phyloP scores from a whole-genome alignment of 2,888 invertebrate genomes.

The Idaea aversata region DNA sequence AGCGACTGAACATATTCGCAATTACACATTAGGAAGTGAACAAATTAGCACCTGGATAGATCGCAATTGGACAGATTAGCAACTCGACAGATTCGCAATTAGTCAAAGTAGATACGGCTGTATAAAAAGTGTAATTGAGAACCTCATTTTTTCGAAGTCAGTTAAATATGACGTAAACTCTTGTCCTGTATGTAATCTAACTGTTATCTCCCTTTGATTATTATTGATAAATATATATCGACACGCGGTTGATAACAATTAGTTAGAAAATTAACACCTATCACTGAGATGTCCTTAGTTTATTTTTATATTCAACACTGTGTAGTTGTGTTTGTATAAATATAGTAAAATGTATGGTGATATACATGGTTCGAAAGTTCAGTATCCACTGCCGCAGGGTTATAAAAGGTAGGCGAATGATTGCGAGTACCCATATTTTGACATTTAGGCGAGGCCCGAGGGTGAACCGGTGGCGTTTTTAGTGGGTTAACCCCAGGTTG shows the following conservation, averaged over 20 bases:
- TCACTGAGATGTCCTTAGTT: background rate
- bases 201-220: background rate
- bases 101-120: too few species aligned
- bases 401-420: background rate
- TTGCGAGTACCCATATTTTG: too few species aligned
- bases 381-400: background rate
- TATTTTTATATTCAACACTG: background rate
- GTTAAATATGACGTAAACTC: background rate
- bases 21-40: too few species aligned
- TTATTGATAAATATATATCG: background rate
- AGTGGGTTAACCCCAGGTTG: too few species aligned
- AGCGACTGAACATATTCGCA: too few species aligned
- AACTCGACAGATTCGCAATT: too few species aligned
- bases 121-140: too few species aligned
- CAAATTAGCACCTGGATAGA: too few species aligned
- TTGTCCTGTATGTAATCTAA: background rate
- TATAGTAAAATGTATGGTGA: background rate
- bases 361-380: background rate
- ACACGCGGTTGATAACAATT: background rate
- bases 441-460: too few species aligned
- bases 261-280: background rate
- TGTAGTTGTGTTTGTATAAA: background rate
- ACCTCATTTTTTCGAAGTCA: too few species aligned
- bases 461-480: too few species aligned
- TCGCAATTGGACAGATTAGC: too few species aligned